Base-by-base conservation (phyloP, 2,888 invertebrate species). In the Papilio elwesi region DNA sequence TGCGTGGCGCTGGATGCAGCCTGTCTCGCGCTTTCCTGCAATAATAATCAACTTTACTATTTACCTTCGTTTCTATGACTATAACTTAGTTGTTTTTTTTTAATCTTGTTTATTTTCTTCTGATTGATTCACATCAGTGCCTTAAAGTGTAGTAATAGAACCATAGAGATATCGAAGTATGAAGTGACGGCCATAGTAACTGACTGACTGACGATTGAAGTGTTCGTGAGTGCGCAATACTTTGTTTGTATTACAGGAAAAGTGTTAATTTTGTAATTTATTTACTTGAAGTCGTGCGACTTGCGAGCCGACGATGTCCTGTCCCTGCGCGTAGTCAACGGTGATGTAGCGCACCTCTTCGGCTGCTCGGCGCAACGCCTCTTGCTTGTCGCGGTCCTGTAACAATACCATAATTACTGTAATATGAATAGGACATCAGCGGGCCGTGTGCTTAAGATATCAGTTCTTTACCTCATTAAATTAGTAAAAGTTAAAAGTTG, bases 271-370 rank as follows among this genome's bases (percentile, higher is more conserved):
- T 15, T 57, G 38, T 57, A 15, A 15, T 48, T 5, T 69, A 49
- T 38, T 53, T 71, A 92, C 94, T 91, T 96, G 95, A 1, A 91
- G 76, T 0, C 89, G 70, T 0, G 87, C 86, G 65, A 90, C 79
- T 95, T 97, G 78, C 94, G 95, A 83, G 96, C 96, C 82, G 96
- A 94, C 97, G 77, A 97, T 97, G 86, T 95, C 95, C 85, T 96
- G 95, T 13, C 95, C 90, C 43, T 89, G 90, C 2, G 97, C 97
- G 66, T 98, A 98, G 70, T 98, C 98, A 11, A 96, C 97, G 0
- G 98, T 98, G 48, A 98, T 98, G 82, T 96, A 96, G 63, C 98
- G 95, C n/a, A 99, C 92, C 79, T 98, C 98, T 83, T 99, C 98
- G 0, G 99, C 99, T 0, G 99, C 99, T 75, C 95, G 95, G 49